Percentiles rank a stretch among this genome's conserved stretches.
These are phyloP conservation scores for Physella acuta DNA, from an alignment of 1,140 invertebrate species.

Conservation along the genomic window DNA sequence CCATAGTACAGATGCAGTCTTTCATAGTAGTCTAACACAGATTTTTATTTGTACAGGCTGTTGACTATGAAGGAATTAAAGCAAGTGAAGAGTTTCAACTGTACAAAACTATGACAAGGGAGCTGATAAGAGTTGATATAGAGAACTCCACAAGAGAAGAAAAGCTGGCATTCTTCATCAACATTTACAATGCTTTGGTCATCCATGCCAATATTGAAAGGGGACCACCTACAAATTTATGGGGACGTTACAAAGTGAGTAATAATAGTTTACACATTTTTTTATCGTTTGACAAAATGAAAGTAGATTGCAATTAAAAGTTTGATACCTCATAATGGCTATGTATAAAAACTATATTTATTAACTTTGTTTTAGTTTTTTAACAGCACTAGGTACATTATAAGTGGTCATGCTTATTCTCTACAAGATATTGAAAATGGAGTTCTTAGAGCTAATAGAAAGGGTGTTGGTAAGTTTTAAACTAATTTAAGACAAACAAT, in stretches of 20 bases:
- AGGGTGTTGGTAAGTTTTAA: constrained; percentile 54
- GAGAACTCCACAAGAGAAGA: constrained; percentile 49
- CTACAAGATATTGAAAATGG: constrained; percentile 63
- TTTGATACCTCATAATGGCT: too few species aligned
- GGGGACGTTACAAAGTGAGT: constrained; percentile 60
- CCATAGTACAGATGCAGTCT: too few species aligned
- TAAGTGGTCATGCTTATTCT: constrained; percentile 59
- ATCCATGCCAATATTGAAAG: constrained; percentile 58
- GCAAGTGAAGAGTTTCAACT: constrained; percentile 46
- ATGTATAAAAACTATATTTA: too few species aligned
- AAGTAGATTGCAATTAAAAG: too few species aligned
- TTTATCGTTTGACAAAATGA: too few species aligned
- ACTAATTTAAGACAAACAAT: too few species aligned
- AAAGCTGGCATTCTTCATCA: constrained; percentile 61
- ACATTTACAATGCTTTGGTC: constrained; percentile 62
- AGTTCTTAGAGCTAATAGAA: constrained; percentile 59
- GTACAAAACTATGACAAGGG: constrained; percentile 42
- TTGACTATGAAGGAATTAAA: constrained; percentile 53
- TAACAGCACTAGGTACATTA: constrained; percentile 60
- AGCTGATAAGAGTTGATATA: constrained; percentile 52
- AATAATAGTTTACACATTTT: too few species aligned
- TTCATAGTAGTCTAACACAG: background rate
- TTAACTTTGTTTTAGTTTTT: constrained; percentile 56
- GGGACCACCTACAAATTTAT: constrained; percentile 58
- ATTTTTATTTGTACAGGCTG: constrained; percentile 38